phyloP scores from a whole-genome alignment of 2,888 invertebrate genomes.

The Panzeria rudis region DNA sequence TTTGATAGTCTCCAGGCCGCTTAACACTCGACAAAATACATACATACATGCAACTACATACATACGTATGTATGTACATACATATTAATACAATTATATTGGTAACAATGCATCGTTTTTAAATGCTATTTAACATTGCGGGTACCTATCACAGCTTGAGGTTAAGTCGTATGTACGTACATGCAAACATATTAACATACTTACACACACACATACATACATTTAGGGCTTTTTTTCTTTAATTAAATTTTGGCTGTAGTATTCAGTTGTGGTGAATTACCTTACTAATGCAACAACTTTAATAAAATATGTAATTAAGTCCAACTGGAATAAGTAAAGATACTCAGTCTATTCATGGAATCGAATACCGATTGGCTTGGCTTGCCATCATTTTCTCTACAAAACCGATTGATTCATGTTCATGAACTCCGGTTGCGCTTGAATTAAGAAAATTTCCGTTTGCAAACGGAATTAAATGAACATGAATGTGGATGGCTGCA shows the following conservation, averaged over 20 bases:
- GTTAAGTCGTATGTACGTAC: not conserved
- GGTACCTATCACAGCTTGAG: not conserved
- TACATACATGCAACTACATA: not conserved
- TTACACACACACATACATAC: not conserved
- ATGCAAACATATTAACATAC: not conserved
- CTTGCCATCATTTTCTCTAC: too few species aligned
- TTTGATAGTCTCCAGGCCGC: too few species aligned
- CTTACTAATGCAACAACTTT: not conserved
- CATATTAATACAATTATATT: not conserved
- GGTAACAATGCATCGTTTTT: constrained; percentile 29
- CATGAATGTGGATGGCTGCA: too few species aligned
- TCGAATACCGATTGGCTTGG: too few species aligned
- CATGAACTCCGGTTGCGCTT: too few species aligned
- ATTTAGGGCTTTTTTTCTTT: not conserved
- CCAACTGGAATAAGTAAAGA: not conserved
- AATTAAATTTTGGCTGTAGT: not conserved
- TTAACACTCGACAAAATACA: constrained; percentile 37
- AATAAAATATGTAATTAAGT: not conserved
- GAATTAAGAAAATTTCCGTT: too few species aligned
- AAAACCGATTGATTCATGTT: too few species aligned
- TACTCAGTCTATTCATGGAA: too few species aligned
- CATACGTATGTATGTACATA: not conserved
- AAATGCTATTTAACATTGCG: not conserved
- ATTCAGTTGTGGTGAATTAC: not conserved
- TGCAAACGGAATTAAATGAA: too few species aligned